Evolutionary conservation across 1,140 invertebrate genomes (phyloP), one percentile per base, ranked within the genome.

Genomic region (Melitaea cinxia): DNA sequence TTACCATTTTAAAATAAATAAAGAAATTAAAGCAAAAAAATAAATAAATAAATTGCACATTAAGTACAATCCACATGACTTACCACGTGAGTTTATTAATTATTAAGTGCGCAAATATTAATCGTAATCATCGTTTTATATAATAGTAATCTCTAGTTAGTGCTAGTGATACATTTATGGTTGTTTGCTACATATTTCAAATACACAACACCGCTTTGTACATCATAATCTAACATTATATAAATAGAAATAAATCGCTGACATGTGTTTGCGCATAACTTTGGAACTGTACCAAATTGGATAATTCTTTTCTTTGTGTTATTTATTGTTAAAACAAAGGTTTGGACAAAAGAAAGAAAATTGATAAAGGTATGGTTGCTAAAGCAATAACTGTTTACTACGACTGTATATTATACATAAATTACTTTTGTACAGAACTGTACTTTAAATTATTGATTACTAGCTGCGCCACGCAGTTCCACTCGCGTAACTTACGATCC

Each of bases 61-160:
- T 10, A 4, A 47, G 7, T 10, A 23, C 21, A 56, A 42, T 12
- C 37, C 54, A 42, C 37, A 56, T 42, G 54, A 17, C 19, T 9
- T 6, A 10, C 26, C 54, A 56, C 54, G 54, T 56, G 54, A 42
- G 21, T 5, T 47, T 47, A 47, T 47, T 12, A 21, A 47, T 21
- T 23, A 23, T 24, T 42, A 56, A 56, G 37, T 56, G 54, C 54
- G 54, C 54, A 56, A 42, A 45, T 56, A 23, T n/a, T 21, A 47
- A 2, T 23, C 23, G 21, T 47, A 21, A 47, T 47, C 17, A 47
- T 9, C 35, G 4, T 47, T 47, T 47, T 47, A 23, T 47, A 47
- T 47, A 24, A 24, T 47, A 45, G 9, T 33, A 45, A 4, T 23
- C 9, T 1, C 42, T 23, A 23, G 42, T 23, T 12, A 23, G 10